Base-by-base conservation (phyloP, 2,797 vertebrate species). In the Adelosebastes latens region DNA sequence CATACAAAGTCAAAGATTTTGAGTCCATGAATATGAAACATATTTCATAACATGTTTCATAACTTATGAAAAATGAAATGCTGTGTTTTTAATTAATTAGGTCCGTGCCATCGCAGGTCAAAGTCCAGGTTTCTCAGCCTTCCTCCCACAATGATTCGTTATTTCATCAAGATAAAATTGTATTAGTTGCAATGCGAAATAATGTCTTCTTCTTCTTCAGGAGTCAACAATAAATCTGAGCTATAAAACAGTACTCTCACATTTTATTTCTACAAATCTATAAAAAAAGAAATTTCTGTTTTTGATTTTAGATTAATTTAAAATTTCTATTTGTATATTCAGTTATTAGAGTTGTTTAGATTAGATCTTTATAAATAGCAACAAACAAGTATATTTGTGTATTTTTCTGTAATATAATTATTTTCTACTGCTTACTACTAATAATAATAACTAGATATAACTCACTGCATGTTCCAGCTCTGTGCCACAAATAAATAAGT, bases 401-500 rank as follows among this genome's bases (percentile, higher is more conserved):
- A 52, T 68, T 36, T 68, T 29, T 18, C 18, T 71, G 32, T 53
- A 9, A 52, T 29, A 20, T 34, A 12, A 64, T 42, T 67, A 3
- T 29, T 56, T 18, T 24, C 16, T 34, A 22, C n/a, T 34, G 18
- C 36, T 18, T 39, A 52, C 7, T 39, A 9, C 3, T 24, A 55
- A 0, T 24, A 55, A 18, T 42, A 24, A 3, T 42, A 58, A 63
- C n/a, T 31, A 20, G 16, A 66, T 70, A 58, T 69, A 62, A 72
- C 12, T 20, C 42, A 52, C 36, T 80, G 66, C 16, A 68, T 63
- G 29, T 75, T 62, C 71, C 71, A 74, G 65, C 76, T 81, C 22
- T 77, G 67, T 82, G 29, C 25, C 58, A 79, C 79, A 34, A 81
- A 88, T 88, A 87, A 88, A 89, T 82, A 84, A 18, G 36, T 68